phyloP scores from a whole-genome alignment of 2,888 invertebrate genomes.

The Cryptus armator region DNA sequence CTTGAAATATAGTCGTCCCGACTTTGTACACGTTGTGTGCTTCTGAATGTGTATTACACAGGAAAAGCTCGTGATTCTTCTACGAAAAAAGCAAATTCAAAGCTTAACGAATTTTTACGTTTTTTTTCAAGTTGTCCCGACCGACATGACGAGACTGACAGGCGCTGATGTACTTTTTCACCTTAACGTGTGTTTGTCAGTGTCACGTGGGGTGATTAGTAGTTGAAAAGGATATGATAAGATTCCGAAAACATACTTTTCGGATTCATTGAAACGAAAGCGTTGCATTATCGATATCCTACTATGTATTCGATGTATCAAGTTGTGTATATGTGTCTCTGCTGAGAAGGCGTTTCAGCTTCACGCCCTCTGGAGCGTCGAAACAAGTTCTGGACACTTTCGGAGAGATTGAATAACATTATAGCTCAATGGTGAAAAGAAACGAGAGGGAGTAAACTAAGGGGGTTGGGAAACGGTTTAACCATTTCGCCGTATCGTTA shows the following conservation, averaged over 20 bases:
- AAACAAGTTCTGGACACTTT: slow-evolving; percentile 6
- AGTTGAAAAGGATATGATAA: background rate
- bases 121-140: background rate
- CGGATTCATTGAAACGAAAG: background rate
- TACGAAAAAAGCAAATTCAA: slow-evolving; percentile 51
- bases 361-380: background rate
- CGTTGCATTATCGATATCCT: background rate
- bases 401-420: background rate
- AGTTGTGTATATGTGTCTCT: background rate
- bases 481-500: slow-evolving; percentile 26
- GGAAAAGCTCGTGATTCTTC: background rate
- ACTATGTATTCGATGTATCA: no score
- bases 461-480: slow-evolving; percentile 24
- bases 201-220: background rate
- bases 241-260: background rate
- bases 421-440: background rate
- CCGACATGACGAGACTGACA: background rate
- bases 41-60: background rate
- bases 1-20: slow-evolving; percentile 68
- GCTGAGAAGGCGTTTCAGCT: background rate
- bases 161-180: background rate
- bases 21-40: slow-evolving; percentile 16
- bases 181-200: background rate
- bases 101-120: slow-evolving; percentile 66
- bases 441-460: background rate